These are phyloP conservation scores for Neotoxoptera formosana DNA, from an alignment of 1,140 invertebrate genomes.

Conservation along the genomic window DNA sequence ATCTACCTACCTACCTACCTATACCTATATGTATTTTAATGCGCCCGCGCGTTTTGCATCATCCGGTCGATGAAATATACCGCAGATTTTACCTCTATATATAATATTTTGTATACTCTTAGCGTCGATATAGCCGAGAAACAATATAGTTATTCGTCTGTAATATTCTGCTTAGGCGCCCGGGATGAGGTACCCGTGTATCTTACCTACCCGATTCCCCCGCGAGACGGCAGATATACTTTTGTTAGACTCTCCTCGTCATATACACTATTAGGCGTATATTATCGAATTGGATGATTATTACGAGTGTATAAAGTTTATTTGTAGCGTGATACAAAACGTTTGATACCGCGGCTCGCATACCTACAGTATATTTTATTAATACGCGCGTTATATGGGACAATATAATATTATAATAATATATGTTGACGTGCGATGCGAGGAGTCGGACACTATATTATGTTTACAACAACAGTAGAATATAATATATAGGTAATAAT, in stretches of 20 bases:
- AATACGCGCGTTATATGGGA: too few species aligned
- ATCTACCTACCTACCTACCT: background rate
- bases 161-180: background rate
- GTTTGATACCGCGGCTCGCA: too few species aligned
- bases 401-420: too few species aligned
- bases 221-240: background rate
- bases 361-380: too few species aligned
- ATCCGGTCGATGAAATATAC: background rate
- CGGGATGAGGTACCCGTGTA: background rate
- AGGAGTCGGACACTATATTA: background rate
- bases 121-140: background rate
- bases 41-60: background rate
- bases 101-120: background rate
- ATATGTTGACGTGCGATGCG: background rate
- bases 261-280: background rate
- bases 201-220: background rate
- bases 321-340: too few species aligned
- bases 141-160: background rate
- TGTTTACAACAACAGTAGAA: background rate
- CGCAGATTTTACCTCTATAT: background rate
- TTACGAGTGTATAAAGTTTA: too few species aligned
- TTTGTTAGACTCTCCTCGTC: background rate
- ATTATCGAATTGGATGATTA: too few species aligned
- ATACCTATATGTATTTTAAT: background rate
- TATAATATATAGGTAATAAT: conserved; percentile 22